A percentile compares a stretch with the other conserved stretches of the same genome.
Conservation (phyloP, 2,797 vertebrate species). For the Poeciliopsis gracilis region DNA sequence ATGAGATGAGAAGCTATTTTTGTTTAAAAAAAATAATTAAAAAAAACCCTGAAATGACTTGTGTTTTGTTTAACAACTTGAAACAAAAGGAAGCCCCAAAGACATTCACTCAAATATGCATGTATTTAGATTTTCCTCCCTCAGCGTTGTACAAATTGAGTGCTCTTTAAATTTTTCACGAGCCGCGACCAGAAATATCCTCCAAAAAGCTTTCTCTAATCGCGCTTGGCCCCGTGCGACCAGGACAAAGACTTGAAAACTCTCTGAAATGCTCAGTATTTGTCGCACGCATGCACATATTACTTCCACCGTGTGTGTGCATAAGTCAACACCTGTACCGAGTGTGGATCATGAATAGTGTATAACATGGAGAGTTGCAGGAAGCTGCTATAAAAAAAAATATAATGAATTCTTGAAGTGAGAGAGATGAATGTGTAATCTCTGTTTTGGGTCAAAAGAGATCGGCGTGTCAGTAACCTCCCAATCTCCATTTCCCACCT, state of each 20-base stretch:
- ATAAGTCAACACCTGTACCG: conserved; percentile 25
- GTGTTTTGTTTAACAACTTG: neutral
- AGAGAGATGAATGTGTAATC: conserved; percentile 19
- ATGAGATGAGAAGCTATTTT: conserved; percentile 15
- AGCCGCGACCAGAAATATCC: conserved; percentile 71
- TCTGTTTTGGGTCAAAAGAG: conserved; percentile 31
- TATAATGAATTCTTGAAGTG: neutral
- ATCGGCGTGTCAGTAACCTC: conserved; percentile 43
- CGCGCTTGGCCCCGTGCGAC: conserved; percentile 17
- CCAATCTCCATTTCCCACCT: conserved; percentile 42
- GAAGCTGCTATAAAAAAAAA: neutral
- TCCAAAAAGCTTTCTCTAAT: conserved; percentile 54
- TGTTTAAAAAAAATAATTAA: conserved; percentile 6
- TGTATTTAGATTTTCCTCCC: conserved; percentile 47
- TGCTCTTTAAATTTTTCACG: conserved; percentile 73
- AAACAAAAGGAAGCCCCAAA: conserved; percentile 30
- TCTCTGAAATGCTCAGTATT: conserved; percentile 25
- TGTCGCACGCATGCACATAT: conserved; percentile 16
- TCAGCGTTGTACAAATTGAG: conserved; percentile 61
- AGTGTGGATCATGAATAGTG: conserved; percentile 16
- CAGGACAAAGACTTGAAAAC: conserved; percentile 31
- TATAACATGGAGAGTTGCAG: conserved; percentile 8
- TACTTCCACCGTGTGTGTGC: conserved; percentile 4
- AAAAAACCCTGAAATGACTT: neutral
- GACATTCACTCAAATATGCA: conserved; percentile 32